Evolutionary conservation across 2,113 vertebrate genomes (phyloP).

Genomic region (Circaetus gallicus): DNA sequence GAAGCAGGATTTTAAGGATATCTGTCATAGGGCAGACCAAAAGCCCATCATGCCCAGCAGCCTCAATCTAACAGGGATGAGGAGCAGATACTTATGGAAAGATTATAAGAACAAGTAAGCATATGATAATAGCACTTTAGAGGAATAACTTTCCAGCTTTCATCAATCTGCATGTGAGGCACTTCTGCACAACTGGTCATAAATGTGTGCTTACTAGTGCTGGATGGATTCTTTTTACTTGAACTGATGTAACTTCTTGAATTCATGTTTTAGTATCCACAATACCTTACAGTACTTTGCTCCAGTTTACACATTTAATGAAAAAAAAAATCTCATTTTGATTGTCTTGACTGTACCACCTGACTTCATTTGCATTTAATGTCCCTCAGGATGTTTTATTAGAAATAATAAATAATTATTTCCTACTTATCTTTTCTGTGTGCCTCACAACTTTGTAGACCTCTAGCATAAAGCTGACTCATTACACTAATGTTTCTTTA

Average conservation of each 20-base stretch:
- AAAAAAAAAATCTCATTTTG: not conserved
- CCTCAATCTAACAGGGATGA: not conserved
- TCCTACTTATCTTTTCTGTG: not conserved
- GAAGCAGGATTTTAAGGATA: not conserved
- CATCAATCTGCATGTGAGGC: not conserved
- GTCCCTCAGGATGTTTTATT: not conserved
- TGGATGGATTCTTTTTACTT: not conserved
- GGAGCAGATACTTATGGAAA: not conserved
- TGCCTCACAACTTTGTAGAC: not conserved
- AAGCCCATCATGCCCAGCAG: not conserved
- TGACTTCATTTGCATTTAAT: not conserved
- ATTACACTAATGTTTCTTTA: not conserved
- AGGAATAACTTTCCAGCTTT: not conserved
- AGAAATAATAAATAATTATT: not conserved
- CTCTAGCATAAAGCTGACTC: not conserved
- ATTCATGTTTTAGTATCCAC: not conserved
- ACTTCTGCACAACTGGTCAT: not conserved
- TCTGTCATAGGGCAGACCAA: not conserved
- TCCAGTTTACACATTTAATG: not conserved
- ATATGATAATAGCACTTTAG: not conserved
- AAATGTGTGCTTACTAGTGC: not conserved
- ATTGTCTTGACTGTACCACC: not conserved
- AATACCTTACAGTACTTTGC: not conserved
- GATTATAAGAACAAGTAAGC: not conserved
- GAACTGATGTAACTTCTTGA: not conserved